A percentile compares a stretch with the other conserved stretches of the same genome.
phyloP scores from a whole-genome alignment of 2,888 invertebrate genomes.

The Oligia fasciuncula region DNA sequence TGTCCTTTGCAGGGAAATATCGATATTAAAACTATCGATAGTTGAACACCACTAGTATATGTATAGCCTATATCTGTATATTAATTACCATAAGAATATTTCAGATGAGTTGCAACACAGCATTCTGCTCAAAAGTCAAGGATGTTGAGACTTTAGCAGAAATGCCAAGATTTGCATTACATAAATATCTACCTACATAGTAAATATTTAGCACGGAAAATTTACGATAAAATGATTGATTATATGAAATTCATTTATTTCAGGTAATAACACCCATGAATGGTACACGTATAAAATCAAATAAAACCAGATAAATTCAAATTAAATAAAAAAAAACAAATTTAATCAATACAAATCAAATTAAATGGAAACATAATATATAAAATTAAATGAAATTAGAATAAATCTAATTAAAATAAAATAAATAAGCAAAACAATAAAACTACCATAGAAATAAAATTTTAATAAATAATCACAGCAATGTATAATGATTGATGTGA shows the following conservation, averaged over 20 bases:
- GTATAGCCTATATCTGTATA: constrained; percentile 27
- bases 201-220: constrained; percentile 14
- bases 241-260: no score
- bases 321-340: no score
- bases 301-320: no score
- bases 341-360: no score
- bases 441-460: no score
- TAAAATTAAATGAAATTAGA: no score
- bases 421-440: no score
- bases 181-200: constrained; percentile 19
- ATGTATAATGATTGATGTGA: not conserved
- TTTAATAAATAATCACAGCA: no score
- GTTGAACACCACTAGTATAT: not conserved
- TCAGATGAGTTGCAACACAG: constrained; percentile 33
- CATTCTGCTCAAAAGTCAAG: constrained; percentile 61
- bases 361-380: no score
- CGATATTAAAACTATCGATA: constrained; percentile 35
- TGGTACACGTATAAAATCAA: no score
- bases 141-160: constrained; percentile 45
- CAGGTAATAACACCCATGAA: no score
- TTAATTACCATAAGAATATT: constrained; percentile 25
- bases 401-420: no score
- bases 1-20: constrained; percentile 3
- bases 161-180: constrained; percentile 58
- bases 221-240: constrained; percentile 6